phyloP scores from a whole-genome alignment of 92 coral and sea anemone genomes.

The Parazoanthus swiftii region DNA sequence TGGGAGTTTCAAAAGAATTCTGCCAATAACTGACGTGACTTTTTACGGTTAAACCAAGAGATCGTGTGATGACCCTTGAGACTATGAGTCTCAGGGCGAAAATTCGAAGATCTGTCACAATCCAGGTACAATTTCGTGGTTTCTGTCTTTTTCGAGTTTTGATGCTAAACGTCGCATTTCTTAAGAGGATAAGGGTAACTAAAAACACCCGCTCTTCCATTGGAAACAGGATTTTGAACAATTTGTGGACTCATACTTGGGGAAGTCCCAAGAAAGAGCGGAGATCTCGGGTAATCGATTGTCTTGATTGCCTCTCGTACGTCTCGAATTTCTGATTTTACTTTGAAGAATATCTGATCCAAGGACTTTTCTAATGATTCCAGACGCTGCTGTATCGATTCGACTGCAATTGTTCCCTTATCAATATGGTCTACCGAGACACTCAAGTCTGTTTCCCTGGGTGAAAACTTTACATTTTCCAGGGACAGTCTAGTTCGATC shows the following conservation, averaged over 20 bases:
- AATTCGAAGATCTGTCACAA: no score
- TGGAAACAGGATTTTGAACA: constrained; percentile 15
- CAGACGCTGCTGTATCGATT: constrained; percentile 68
- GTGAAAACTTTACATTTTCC: constrained; percentile 37
- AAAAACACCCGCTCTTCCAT: constrained; percentile 24
- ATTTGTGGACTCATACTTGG: background rate
- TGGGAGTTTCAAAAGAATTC: no score
- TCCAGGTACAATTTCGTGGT: no score
- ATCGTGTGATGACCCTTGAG: no score
- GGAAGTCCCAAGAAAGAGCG: constrained; percentile 9
- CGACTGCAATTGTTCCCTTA: constrained; percentile 66
- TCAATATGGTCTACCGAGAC: constrained; percentile 79
- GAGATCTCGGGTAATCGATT: constrained; percentile 40
- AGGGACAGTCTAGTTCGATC: constrained; percentile 23
- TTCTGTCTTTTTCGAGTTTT: background rate
- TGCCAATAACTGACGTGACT: no score
- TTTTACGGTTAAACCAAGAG: no score
- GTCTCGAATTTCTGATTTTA: constrained; percentile 84
- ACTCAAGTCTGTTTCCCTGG: constrained; percentile 51
- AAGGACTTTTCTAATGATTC: constrained; percentile 77
- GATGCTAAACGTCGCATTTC: constrained; percentile 12
- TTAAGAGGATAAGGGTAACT: constrained; percentile 7
- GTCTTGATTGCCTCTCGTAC: constrained; percentile 70
- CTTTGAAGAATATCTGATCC: constrained; percentile 88
- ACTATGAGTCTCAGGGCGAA: no score